Conservation (phyloP, 2,888 invertebrate species). For the Napeogenes sylphis region DNA sequence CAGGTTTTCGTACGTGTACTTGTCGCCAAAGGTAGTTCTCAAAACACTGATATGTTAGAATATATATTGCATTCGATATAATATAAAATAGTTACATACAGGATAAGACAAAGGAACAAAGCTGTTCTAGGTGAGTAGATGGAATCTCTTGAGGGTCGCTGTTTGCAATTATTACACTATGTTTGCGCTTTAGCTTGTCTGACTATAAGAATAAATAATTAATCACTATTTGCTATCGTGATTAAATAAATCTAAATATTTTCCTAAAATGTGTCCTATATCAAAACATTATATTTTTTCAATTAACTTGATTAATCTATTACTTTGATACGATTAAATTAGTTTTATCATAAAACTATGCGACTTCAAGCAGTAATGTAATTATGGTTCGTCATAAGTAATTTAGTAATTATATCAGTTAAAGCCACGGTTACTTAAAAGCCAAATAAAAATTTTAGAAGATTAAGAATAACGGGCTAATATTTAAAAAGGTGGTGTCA, state of each 20-base stretch:
- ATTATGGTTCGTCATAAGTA: slow-evolving; percentile 67
- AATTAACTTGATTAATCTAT: too few relatives aligned
- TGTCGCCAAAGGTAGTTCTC: too few relatives aligned
- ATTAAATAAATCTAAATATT: too few relatives aligned
- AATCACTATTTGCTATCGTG: slow-evolving; percentile 1
- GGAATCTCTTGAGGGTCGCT: slow-evolving; percentile 42
- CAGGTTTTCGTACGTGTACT: too few relatives aligned
- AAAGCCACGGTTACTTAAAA: slow-evolving; percentile 60
- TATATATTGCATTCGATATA: too few relatives aligned
- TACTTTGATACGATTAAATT: too few relatives aligned
- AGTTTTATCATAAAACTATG: neutral
- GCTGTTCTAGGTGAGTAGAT: slow-evolving; percentile 48
- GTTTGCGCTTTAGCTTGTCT: slow-evolving; percentile 25
- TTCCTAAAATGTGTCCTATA: too few relatives aligned
- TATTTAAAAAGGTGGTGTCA: too few relatives aligned
- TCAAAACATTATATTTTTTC: too few relatives aligned
- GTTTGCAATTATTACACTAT: slow-evolving; percentile 28
- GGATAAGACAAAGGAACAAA: slow-evolving; percentile 54
- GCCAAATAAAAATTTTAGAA: too few relatives aligned
- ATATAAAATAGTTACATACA: slow-evolving; percentile 30
- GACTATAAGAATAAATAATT: slow-evolving; percentile 22
- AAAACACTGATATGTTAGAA: too few relatives aligned
- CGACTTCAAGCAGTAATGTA: slow-evolving; percentile 56
- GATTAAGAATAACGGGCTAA: too few relatives aligned
- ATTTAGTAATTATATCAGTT: slow-evolving; percentile 64